Evolutionary conservation across 2,797 vertebrate species (phyloP).

Genomic region (Myripristis jacobus): DNA sequence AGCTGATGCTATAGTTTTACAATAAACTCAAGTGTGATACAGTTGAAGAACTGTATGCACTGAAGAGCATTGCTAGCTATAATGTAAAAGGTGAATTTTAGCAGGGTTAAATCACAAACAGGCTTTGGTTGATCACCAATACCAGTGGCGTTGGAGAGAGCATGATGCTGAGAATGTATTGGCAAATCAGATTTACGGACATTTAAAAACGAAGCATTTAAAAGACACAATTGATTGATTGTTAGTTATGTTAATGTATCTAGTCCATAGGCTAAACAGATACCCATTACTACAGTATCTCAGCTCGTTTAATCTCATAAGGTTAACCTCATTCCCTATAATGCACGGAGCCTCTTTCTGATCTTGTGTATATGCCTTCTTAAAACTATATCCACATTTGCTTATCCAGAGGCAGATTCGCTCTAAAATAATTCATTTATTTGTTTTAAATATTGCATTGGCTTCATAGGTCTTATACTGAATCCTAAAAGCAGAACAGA

Average conservation of each 20-base stretch:
- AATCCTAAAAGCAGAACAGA: constrained; percentile 10
- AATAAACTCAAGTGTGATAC: background rate
- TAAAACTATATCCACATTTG: constrained; percentile 11
- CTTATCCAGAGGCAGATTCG: constrained; percentile 19
- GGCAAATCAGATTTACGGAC: constrained; percentile 46
- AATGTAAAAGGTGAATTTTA: constrained; percentile 30
- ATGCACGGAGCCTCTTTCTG: constrained; percentile 31
- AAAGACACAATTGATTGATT: constrained; percentile 56
- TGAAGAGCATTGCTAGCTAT: constrained; percentile 29
- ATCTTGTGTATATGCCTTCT: constrained; percentile 21
- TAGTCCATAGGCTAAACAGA: constrained; percentile 66
- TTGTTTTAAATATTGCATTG: background rate
- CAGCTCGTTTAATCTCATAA: constrained; percentile 51
- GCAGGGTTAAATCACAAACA: constrained; percentile 17
- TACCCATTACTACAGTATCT: constrained; percentile 66
- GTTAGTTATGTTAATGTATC: constrained; percentile 60
- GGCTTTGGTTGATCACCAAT: constrained; percentile 28
- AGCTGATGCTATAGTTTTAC: background rate
- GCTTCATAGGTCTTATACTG: background rate
- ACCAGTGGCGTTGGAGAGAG: constrained; percentile 37
- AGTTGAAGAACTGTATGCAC: constrained; percentile 1
- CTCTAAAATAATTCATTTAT: background rate
- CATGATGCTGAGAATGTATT: constrained; percentile 45
- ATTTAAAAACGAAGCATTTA: constrained; percentile 49
- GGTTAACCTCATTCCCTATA: constrained; percentile 51